Base-by-base conservation (phyloP, 2,797 vertebrate genomes). In the Lerista edwardsae region DNA sequence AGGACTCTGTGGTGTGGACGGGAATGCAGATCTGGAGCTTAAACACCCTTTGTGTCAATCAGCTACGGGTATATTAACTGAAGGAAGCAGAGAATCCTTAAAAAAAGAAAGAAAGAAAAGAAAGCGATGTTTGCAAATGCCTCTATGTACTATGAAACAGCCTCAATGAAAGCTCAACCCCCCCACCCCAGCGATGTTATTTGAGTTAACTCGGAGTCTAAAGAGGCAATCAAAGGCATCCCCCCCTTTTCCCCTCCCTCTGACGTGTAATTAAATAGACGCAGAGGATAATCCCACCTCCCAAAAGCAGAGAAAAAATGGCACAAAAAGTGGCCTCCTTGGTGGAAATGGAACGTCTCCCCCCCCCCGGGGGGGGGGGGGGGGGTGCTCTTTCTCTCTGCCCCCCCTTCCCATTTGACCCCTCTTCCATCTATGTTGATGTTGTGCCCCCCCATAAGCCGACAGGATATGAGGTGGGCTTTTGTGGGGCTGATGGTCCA, bases 401-500 rank as follows among this genome's bases (percentile, higher is more conserved):
- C 25, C 11, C 8, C 10, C 39, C 61, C 44, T 15, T 25, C n/a
- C 41, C 12, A 11, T 21, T 55, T 55, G 51, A 17, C 51, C 51
- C 51, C 25, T 21, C 9, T 65, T 29, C 77, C 12, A n/a, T 39
- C 34, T 3, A 44, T 34, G 61, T 80, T 31, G 10, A 36, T 47
- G 44, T 36, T 29, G 15, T 51, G 14, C 31, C 59, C 97, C 98
- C 97, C 95, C 94, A 94, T 97, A 97, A 97, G 97, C 97, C 97
- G 96, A 97, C 97, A 98, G 97, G 98, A 98, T 99, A 99, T 98
- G 98, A 97, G 97, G 96, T 96, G 93, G 96, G 97, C 97, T 98
- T 98, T 98, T 97, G 97, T 97, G 25, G 7, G 55, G 97, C 96
- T 97, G 97, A 97, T 97, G 97, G 97, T 97, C 97, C 98, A 98